Base-by-base conservation (phyloP, 2,888 invertebrate species). In the Pimpla rufipes region DNA sequence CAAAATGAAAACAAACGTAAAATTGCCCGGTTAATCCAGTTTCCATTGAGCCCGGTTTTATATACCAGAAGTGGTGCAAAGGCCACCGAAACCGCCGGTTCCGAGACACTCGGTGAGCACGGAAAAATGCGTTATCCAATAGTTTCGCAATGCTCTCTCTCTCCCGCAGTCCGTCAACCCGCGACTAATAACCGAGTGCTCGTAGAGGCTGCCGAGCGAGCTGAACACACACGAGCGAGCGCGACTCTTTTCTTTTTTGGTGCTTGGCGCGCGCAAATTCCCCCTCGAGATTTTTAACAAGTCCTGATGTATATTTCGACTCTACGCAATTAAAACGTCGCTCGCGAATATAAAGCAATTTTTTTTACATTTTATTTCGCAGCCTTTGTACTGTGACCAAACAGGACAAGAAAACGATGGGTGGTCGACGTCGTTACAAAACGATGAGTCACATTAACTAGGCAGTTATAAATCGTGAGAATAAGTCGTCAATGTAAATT, bases 91-190 rank as follows among this genome's bases (percentile, higher is more conserved):
- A 29, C 29, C 29, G 29, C 29, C 29, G 29, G 29, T 57, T 71
- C 50, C 57, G 40, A 77, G 76, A 66, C 52, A n/a, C 18, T 23
- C n/a, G 37, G 75, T 52, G 11, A 10, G 37, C 40, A 52, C 23
- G 18, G 68, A 52, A 68, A 75, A 68, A 75, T 64, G 64, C 42
- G 67, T 76, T 57, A 76, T 57, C 55, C 35, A 57, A 67, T 67
- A 16, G 52, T 76, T 76, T 45, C 35, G 67, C 66, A 76, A 76
- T 55, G 10, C 29, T 59, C 57, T 35, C 57, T 35, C 35, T 59
- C 21, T 42, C n/a, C n/a, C 55, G 66, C 21, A 16, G 75, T 76
- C 55, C 45, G 66, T 76, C 42, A 55, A 42, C 66, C 55, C 55
- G 16, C 75, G 66, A 66, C 75, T 29, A 55, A 66, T 55, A 76